Base-by-base conservation (phyloP, 2,888 invertebrate species). In the Anticlea derivata region DNA sequence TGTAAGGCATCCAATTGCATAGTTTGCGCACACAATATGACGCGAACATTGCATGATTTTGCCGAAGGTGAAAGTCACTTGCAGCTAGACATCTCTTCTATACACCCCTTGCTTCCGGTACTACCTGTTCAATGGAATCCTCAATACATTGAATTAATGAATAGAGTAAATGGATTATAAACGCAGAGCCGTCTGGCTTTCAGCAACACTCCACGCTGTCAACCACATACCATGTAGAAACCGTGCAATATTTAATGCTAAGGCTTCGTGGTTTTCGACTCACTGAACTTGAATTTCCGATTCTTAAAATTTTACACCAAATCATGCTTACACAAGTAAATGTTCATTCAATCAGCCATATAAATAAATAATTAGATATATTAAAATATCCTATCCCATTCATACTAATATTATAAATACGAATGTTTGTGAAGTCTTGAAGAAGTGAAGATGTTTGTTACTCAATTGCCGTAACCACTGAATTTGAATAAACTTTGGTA, bases 61-160 rank as follows among this genome's bases (percentile, higher is more conserved):
- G 61, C 63, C 60, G 75, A 75, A 76, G 77, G 77, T 76, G 75
- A 75, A 75, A 76, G 75, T 74, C 70, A 73, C 64, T 60, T 57
- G 60, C 63, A 61, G 63, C 66, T 58, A 70, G 65, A 70, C 63
- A 68, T 76, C 71, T 70, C 60, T 65, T 71, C 70, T 68, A 74
- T 74, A 65, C 75, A 70, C 62, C 62, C 72, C 63, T 63, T 50
- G 58, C 58, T 64, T 57, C 60, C 50, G 58, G 61, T 60, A 59
- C 58, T 64, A 64, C 63, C 61, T 65, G 65, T 52, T 62, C 54
- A 45, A 55, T 66, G 62, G 65, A 67, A 66, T 65, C 65, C 63
- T 63, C 61, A 63, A 66, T 61, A 61, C 68, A 67, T 61, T 60
- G 67, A 68, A 70, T 70, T 66, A 67, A 70, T 70, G 64, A 73